Evolutionary conservation across 2,888 invertebrate species (phyloP).

Genomic region (Polydrusus tereticollis): DNA sequence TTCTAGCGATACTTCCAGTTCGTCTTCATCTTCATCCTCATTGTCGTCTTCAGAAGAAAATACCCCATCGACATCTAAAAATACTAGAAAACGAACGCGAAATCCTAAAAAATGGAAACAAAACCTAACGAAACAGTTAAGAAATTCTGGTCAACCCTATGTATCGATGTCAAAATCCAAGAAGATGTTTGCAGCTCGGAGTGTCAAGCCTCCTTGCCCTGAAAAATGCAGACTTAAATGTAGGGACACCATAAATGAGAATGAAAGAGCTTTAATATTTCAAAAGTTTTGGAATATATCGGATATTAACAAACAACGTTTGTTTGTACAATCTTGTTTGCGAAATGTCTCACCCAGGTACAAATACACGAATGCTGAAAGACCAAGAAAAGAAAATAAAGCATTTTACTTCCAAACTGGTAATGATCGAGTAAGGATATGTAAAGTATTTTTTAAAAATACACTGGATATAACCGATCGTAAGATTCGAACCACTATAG

Average conservation of each 20-base stretch:
- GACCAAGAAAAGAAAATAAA: neutral
- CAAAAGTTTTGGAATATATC: conserved; percentile 4
- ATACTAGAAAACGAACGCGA: neutral
- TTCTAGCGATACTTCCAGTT: neutral
- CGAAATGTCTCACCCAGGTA: neutral
- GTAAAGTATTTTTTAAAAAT: no score
- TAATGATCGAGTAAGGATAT: neutral
- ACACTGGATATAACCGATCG: no score
- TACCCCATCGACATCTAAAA: neutral
- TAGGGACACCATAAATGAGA: neutral
- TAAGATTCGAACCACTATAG: conserved; percentile 7
- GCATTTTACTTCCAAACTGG: neutral
- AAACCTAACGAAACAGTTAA: no score
- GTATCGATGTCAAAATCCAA: neutral
- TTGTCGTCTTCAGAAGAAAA: neutral
- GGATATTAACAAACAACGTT: neutral
- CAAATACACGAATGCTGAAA: conserved; percentile 3
- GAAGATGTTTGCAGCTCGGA: neutral
- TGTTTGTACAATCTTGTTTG: conserved; percentile 8
- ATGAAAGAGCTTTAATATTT: conserved; percentile 2
- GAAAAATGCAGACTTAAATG: conserved; percentile 14
- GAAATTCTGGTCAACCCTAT: neutral
- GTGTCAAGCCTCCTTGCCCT: neutral
- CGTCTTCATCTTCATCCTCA: neutral
- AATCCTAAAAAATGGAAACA: neutral